These are phyloP conservation scores for Saccostrea echinata DNA, from an alignment of 1,140 invertebrate species.

Conservation along the genomic window DNA sequence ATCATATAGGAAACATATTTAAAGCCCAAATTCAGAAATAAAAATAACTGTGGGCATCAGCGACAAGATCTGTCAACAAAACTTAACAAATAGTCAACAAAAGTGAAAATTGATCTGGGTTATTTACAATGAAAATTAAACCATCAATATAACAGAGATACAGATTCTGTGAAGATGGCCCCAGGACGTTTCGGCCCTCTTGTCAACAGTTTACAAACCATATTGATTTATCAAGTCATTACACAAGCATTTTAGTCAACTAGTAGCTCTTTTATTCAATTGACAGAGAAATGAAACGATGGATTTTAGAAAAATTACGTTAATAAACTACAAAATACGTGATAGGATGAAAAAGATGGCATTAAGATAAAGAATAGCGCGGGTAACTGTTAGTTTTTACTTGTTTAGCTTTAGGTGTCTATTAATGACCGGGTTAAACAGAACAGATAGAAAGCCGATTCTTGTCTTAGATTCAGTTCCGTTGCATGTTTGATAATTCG, in stretches of 20 bases:
- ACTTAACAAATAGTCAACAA: conserved; percentile 29
- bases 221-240: conserved; percentile 35
- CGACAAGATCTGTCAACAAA: conserved; percentile 28
- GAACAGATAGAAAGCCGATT: neutral
- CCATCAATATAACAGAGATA: conserved; percentile 27
- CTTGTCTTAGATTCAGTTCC: neutral
- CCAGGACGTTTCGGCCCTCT: neutral
- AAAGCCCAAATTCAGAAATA: conserved; percentile 18
- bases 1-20: conserved; percentile 27
- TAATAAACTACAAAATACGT: conserved; percentile 36
- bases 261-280: conserved; percentile 30
- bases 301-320: conserved; percentile 28
- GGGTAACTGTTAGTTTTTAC: conserved; percentile 24
- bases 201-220: conserved; percentile 35
- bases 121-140: conserved; percentile 38
- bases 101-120: conserved; percentile 30
- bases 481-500: neutral
- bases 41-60: conserved; percentile 22
- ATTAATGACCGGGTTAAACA: conserved; percentile 10
- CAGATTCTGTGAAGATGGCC: neutral
- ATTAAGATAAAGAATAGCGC: conserved; percentile 16
- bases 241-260: conserved; percentile 23
- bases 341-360: conserved; percentile 34
- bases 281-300: conserved; percentile 34
- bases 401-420: conserved; percentile 22